A percentile compares a stretch with the other conserved stretches of the same genome.
Conservation (phyloP, 2,888 invertebrate genomes). For the Willowsia nigromaculata region DNA sequence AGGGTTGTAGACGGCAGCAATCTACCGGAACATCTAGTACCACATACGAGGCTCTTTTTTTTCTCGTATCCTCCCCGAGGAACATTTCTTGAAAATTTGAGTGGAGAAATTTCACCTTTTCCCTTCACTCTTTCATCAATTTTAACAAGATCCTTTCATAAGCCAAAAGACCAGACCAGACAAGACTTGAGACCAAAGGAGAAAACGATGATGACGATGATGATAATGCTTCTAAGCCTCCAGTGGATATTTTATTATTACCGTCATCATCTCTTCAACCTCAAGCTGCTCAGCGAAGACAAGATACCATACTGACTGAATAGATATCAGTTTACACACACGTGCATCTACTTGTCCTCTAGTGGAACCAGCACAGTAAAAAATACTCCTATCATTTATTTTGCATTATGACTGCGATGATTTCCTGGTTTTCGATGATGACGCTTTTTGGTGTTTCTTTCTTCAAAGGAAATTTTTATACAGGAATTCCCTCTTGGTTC, state of each 20-base stretch:
- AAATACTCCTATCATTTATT: too few relatives aligned
- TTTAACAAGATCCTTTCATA: not conserved
- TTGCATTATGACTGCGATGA: not conserved
- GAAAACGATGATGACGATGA: not conserved
- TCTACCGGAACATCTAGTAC: not conserved
- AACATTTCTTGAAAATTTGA: constrained; percentile 59
- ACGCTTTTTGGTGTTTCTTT: not conserved
- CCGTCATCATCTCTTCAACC: not conserved
- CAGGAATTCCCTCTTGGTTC: not conserved
- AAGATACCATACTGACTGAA: too few relatives aligned
- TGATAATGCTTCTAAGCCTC: constrained; percentile 20
- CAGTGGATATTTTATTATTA: constrained; percentile 57
- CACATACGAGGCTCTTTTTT: not conserved
- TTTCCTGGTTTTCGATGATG: not conserved
- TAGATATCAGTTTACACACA: constrained; percentile 49
- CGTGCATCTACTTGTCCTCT: not conserved
- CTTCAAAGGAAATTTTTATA: not conserved
- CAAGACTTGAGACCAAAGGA: not conserved
- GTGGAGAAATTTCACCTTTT: constrained; percentile 41
- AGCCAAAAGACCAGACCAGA: not conserved
- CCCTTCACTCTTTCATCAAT: constrained; percentile 1
- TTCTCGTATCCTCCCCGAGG: constrained; percentile 64
- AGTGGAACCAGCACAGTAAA: too few relatives aligned
- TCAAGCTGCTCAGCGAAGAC: not conserved
- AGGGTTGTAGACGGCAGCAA: too few relatives aligned